Evolutionary conservation across 2,797 vertebrate genomes (phyloP).

Genomic region (Anisognathus igniventris): DNA sequence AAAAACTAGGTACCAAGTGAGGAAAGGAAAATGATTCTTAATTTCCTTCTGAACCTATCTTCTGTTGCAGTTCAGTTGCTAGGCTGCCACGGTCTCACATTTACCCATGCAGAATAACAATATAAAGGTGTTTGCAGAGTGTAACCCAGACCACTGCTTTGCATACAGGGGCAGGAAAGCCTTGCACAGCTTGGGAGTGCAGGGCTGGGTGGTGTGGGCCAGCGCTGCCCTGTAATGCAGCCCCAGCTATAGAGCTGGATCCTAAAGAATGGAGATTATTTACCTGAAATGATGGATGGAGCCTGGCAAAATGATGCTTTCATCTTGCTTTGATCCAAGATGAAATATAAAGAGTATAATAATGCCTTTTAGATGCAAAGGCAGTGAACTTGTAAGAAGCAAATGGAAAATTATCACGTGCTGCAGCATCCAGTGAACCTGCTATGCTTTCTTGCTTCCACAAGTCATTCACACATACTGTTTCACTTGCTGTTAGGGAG

Average conservation of each 20-base stretch:
- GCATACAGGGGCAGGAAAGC: not conserved
- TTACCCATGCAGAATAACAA: not conserved
- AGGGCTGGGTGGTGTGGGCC: not conserved
- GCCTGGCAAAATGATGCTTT: not conserved
- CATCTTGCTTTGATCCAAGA: not conserved
- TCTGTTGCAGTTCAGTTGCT: slow-evolving; percentile 15
- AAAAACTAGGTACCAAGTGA: not conserved
- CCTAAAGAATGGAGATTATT: not conserved
- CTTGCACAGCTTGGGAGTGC: not conserved
- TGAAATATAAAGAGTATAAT: not conserved
- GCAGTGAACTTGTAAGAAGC: not conserved
- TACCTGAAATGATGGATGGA: not conserved
- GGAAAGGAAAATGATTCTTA: not conserved
- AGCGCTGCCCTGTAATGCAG: not conserved
- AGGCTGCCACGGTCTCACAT: not conserved
- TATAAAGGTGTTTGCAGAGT: not conserved
- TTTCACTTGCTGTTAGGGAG: not conserved
- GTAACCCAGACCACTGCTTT: not conserved
- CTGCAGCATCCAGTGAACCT: not conserved
- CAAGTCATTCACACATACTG: not conserved
- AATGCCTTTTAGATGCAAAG: not conserved
- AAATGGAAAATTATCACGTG: not conserved
- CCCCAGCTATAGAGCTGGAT: not conserved
- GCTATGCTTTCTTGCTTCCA: not conserved
- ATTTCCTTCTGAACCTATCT: not conserved